Percentiles rank a stretch among this genome's conserved stretches.
phyloP scores from a whole-genome alignment of 2,888 invertebrate genomes.

The Ornithoptera alexandrae region DNA sequence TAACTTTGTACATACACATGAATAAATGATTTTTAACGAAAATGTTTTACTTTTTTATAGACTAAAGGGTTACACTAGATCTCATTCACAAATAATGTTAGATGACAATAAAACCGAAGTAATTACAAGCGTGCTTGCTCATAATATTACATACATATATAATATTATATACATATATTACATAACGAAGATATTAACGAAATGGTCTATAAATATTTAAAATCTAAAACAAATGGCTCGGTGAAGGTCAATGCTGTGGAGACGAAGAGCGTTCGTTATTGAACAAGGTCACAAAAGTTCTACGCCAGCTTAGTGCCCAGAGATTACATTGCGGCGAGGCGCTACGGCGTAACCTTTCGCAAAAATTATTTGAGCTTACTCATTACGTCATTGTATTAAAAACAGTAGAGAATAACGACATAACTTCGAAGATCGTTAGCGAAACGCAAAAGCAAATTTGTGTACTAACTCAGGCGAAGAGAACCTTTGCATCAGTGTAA shows the following conservation, averaged over 20 bases:
- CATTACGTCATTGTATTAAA: constrained; percentile 5
- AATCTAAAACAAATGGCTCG: constrained; percentile 8
- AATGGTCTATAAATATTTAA: constrained; percentile 6
- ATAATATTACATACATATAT: too few relatives aligned
- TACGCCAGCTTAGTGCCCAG: constrained; percentile 12
- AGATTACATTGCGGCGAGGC: constrained; percentile 17
- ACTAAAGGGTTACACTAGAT: too few relatives aligned
- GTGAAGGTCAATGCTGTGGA: constrained; percentile 22
- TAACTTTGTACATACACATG: too few relatives aligned
- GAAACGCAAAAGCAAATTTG: constrained; percentile 8
- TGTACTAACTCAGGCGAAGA: not conserved
- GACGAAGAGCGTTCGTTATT: constrained; percentile 8
- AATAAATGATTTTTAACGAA: too few relatives aligned
- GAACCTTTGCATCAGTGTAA: not conserved
- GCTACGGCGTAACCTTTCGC: constrained; percentile 12
- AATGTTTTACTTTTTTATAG: too few relatives aligned
- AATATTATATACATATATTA: too few relatives aligned
- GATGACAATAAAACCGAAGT: too few relatives aligned
- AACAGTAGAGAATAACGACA: constrained; percentile 4
- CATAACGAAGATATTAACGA: not conserved
- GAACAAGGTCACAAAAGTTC: constrained; percentile 22
- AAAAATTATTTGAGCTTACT: constrained; percentile 1
- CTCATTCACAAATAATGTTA: too few relatives aligned
- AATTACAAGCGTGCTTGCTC: too few relatives aligned
- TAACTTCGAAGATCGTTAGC: constrained; percentile 8